Evolutionary conservation across 2,113 vertebrate species (phyloP).

Genomic region (Seriola aureovittata): DNA sequence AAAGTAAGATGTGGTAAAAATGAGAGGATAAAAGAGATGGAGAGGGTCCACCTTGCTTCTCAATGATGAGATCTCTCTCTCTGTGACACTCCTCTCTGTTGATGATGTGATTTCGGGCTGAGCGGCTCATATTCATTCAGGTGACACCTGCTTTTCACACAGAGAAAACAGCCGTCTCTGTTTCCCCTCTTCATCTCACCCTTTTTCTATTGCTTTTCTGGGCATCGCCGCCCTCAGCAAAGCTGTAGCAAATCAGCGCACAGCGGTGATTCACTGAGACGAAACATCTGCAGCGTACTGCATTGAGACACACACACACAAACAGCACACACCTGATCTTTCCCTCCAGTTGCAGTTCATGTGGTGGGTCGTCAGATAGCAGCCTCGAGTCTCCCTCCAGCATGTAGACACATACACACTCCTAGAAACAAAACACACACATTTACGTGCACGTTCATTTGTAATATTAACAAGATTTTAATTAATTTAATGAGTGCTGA

Average conservation of each 20-base stretch:
- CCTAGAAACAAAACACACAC: conserved; percentile 80
- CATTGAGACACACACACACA: conserved; percentile 15
- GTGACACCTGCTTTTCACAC: conserved; percentile 52
- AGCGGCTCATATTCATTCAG: conserved; percentile 48
- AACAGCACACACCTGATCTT: conserved; percentile 82
- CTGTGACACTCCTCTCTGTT: conserved; percentile 23
- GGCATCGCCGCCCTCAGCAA: conserved; percentile 19
- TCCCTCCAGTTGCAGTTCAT: conserved; percentile 90
- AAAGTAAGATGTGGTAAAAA: conserved; percentile 1
- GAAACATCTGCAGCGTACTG: conserved; percentile 27
- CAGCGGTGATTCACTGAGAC: conserved; percentile 25
- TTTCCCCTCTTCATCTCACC: background rate
- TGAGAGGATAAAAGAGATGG: conserved; percentile 5
- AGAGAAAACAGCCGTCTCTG: conserved; percentile 30
- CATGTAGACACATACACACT: conserved; percentile 91
- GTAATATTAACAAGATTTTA: conserved; percentile 43
- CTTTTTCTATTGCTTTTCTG: conserved; percentile 25
- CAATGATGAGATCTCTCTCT: conserved; percentile 22
- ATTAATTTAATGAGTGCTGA: conserved; percentile 51
- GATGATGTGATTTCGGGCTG: conserved; percentile 26
- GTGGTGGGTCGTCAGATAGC: conserved; percentile 88
- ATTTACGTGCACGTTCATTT: conserved; percentile 23
- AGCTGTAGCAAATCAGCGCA: conserved; percentile 39
- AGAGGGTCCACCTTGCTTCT: conserved; percentile 4
- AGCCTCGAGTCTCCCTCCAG: conserved; percentile 88